Evolutionary conservation across 1,140 invertebrate genomes (phyloP).

Genomic region (Temnothorax nylanderi): DNA sequence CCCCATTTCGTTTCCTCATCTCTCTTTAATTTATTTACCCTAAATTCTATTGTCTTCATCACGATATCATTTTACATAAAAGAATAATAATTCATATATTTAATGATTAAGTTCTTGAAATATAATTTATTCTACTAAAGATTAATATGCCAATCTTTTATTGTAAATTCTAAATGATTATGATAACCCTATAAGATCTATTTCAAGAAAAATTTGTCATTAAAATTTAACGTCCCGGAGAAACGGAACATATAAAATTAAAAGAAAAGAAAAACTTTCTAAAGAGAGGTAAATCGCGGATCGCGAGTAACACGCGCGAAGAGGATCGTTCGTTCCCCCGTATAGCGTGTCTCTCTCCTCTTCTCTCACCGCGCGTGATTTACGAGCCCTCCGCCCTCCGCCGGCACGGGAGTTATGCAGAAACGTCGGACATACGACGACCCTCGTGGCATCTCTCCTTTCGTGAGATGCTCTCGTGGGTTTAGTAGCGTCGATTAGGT

Average conservation of each 20-base stretch:
- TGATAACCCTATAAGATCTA: background rate
- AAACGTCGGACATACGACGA: conserved; percentile 52
- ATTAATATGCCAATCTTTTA: background rate
- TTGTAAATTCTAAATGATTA: background rate
- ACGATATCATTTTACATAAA: background rate
- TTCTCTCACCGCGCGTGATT: conserved; percentile 45
- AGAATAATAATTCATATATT: background rate
- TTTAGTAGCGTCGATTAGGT: conserved; percentile 76
- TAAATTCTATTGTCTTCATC: background rate
- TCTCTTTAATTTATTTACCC: background rate
- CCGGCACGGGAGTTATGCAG: conserved; percentile 66
- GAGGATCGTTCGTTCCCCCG: background rate
- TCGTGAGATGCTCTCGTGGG: conserved; percentile 66
- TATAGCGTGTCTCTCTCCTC: conserved; percentile 23
- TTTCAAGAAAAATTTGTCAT: background rate
- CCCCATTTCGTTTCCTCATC: background rate
- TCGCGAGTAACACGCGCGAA: conserved; percentile 38
- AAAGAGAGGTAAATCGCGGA: background rate
- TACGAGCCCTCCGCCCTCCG: conserved; percentile 60
- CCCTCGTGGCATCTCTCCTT: conserved; percentile 36
- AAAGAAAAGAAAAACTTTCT: background rate
- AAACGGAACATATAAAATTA: background rate
- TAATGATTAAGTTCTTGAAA: background rate
- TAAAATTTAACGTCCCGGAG: background rate
- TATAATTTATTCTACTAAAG: background rate